phyloP scores from a whole-genome alignment of 1,140 invertebrate species.

The Anastrepha ludens region DNA sequence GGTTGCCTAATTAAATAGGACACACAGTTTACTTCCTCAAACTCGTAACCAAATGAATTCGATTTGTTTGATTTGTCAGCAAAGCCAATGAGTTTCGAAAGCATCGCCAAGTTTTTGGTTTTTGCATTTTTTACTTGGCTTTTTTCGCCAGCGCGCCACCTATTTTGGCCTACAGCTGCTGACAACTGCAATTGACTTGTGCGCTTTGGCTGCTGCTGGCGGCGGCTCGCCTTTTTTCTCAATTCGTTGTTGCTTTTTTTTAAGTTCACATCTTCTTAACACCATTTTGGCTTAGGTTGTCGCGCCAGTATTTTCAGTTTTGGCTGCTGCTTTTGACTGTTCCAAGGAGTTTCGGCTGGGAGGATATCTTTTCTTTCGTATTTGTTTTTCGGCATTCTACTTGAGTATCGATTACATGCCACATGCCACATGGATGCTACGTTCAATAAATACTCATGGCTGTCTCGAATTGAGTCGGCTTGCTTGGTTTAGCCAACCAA shows the following conservation, averaged over 20 bases:
- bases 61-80: background rate
- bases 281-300: background rate
- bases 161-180: background rate
- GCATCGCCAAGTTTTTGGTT: background rate
- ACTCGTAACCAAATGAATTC: background rate
- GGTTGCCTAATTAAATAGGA: slow-evolving; percentile 23
- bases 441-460: background rate
- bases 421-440: slow-evolving; percentile 23
- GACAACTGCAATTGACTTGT: background rate
- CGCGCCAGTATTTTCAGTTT: background rate
- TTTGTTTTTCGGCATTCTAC: background rate
- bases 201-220: background rate
- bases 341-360: background rate
- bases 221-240: background rate
- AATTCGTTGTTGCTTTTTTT: background rate
- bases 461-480: background rate
- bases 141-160: background rate
- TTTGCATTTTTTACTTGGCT: background rate
- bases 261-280: background rate
- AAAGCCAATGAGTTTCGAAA: slow-evolving; percentile 3
- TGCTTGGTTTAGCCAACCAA: too few relatives aligned
- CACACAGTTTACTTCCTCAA: slow-evolving; percentile 23
- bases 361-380: background rate
- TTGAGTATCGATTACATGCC: slow-evolving; percentile 32
- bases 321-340: background rate